phyloP scores from a whole-genome alignment of 2,888 invertebrate species.

The Atrina japonica region DNA sequence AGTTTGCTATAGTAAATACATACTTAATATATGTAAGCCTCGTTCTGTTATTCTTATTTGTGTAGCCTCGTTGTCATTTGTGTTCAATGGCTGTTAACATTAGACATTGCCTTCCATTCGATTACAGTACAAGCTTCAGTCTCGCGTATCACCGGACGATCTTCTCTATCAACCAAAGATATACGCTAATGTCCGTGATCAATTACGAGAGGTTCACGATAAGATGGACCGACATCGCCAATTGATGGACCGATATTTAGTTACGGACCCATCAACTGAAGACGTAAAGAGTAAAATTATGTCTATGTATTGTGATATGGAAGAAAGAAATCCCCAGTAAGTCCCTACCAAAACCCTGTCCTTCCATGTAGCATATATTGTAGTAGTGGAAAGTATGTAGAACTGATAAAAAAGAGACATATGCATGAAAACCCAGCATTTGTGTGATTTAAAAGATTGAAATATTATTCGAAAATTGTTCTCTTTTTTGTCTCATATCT shows the following conservation, averaged over 20 bases:
- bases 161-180: constrained; percentile 65
- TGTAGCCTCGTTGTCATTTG: too few species aligned
- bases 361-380: too few species aligned
- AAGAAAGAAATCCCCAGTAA: constrained; percentile 40
- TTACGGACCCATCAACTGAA: constrained; percentile 51
- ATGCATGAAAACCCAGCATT: too few species aligned
- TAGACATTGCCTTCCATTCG: constrained; percentile 18
- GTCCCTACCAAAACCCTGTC: constrained; percentile 9
- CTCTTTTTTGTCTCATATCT: too few species aligned
- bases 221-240: constrained; percentile 72
- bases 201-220: constrained; percentile 66
- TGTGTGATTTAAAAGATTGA: too few species aligned
- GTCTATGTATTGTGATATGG: constrained; percentile 43
- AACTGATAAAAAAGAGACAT: too few species aligned
- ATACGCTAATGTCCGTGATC: constrained; percentile 62
- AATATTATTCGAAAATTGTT: too few species aligned
- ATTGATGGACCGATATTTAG: constrained; percentile 73
- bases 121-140: constrained; percentile 70
- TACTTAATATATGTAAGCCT: too few species aligned
- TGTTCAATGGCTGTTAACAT: neutral
- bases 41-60: too few species aligned
- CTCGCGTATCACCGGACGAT: constrained; percentile 64
- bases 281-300: constrained; percentile 57
- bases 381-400: too few species aligned
- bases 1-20: too few species aligned